These are phyloP conservation scores for Eupsilia transversa DNA, from an alignment of 2,888 invertebrate species.

Conservation along the genomic window DNA sequence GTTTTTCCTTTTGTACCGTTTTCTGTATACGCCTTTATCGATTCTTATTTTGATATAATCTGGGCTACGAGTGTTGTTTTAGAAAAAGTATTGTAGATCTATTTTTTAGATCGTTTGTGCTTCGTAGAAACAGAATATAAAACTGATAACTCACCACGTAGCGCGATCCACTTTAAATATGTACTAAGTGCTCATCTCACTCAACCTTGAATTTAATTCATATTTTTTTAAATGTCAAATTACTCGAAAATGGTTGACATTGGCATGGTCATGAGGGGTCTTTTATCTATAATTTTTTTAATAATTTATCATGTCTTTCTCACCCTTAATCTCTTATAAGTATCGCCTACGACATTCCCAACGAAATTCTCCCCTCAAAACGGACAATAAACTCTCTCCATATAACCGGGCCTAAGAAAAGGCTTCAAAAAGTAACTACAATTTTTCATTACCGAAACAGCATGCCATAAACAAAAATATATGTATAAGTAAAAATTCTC, in stretches of 20 bases:
- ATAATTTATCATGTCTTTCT: neutral
- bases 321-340: neutral
- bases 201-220: neutral
- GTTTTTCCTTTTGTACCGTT: slow-evolving; percentile 51
- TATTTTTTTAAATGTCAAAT: too few relatives aligned
- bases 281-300: too few relatives aligned
- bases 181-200: neutral
- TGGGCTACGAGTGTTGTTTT: slow-evolving; percentile 30
- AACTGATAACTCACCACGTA: neutral
- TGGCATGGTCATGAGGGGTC: too few relatives aligned
- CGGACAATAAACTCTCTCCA: neutral
- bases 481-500: slow-evolving; percentile 55
- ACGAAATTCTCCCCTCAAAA: neutral
- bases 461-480: slow-evolving; percentile 41
- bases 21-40: slow-evolving; percentile 52
- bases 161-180: neutral
- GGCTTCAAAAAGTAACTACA: slow-evolving; percentile 1
- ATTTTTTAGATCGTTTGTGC: slow-evolving; percentile 15
- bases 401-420: neutral
- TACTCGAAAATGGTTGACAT: too few relatives aligned
- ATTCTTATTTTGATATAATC: slow-evolving; percentile 58
- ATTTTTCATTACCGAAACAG: slow-evolving; percentile 37
- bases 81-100: slow-evolving; percentile 11
- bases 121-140: slow-evolving; percentile 14
- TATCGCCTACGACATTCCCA: neutral